A percentile compares a stretch with the other conserved stretches of the same genome.
Conservation (phyloP, 2,113 vertebrate species). For the Coptodon rendalli region DNA sequence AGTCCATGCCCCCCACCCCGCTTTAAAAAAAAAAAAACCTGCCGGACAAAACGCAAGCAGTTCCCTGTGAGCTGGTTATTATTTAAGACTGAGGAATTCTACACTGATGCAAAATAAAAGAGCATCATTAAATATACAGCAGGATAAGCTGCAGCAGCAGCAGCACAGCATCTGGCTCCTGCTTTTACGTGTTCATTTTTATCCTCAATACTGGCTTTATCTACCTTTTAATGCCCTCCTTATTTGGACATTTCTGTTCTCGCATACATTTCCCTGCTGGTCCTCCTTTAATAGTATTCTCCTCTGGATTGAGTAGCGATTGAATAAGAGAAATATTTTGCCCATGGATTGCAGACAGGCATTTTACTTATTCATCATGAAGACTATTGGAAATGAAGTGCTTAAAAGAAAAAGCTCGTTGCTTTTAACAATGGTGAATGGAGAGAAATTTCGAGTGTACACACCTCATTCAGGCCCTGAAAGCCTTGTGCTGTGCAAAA, state of each 20-base stretch:
- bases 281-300: not conserved
- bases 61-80: not conserved
- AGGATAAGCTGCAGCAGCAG: conserved; percentile 15
- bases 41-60: not conserved
- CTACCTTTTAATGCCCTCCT: not conserved
- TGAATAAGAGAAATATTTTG: not conserved
- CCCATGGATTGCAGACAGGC: not conserved
- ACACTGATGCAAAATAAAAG: conserved; percentile 58
- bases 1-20: not conserved
- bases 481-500: not conserved
- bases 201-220: not conserved
- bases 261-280: not conserved
- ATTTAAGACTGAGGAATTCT: conserved; percentile 13
- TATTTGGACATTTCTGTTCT: not conserved
- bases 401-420: not conserved
- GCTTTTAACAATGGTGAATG: not conserved
- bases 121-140: conserved; percentile 52
- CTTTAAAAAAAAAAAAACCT: not conserved
- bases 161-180: conserved; percentile 7
- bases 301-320: not conserved
- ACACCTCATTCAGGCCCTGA: not conserved
- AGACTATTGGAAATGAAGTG: not conserved
- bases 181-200: not conserved
- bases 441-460: not conserved
- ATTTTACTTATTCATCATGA: conserved; percentile 10